Base-by-base conservation (phyloP, 2,888 invertebrate species). In the Idaea aversata region DNA sequence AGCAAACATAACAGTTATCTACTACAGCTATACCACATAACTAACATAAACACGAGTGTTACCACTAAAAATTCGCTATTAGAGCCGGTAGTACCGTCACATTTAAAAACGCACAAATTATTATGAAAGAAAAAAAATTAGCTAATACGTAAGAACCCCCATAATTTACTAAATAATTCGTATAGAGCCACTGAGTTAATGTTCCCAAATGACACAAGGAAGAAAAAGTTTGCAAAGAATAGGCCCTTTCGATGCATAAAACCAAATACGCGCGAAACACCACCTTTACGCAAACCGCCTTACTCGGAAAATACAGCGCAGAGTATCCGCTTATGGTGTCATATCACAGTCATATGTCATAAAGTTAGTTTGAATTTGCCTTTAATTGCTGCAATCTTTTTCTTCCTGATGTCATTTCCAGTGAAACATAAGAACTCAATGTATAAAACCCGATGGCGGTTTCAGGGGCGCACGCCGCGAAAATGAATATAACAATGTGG, bases 31-130 rank as follows among this genome's bases (percentile, higher is more conserved):
- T 79, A 87, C 85, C 82, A 88, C 82, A 84, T 86, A 87, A 87
- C 85, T 86, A 90, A 88, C 86, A 83, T 59, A 79, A 86, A 88
- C 81, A 82, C 84, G 85, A 87, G 82, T 82, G 79, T 86, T 88
- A 90, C 86, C 84, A 89, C 90, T 88, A 90, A 91, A 91, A 91
- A 89, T 92, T 92, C 84, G 84, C 91, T 92, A 91, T n/a, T 80
- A 72, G 83, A 87, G 73, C 72, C 83, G 80, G 85, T 77, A 82
- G 79, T 80, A 82, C 81, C 80, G 78, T 78, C 80, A 83, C 75
- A 79, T 73, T 74, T 67, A 61, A n/a, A 16, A 10, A 79, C 78
- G 81, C 85, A 83, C 84, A 88, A 47, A 47, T 47, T 47, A 47
- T 13, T 47, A 10, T 6, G 13, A 47, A 13, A 5, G 13, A 47